A percentile compares a stretch with the other conserved stretches of the same genome.
Evolutionary conservation across 2,888 invertebrate genomes (phyloP).

Genomic region (Calameuta pallipes): DNA sequence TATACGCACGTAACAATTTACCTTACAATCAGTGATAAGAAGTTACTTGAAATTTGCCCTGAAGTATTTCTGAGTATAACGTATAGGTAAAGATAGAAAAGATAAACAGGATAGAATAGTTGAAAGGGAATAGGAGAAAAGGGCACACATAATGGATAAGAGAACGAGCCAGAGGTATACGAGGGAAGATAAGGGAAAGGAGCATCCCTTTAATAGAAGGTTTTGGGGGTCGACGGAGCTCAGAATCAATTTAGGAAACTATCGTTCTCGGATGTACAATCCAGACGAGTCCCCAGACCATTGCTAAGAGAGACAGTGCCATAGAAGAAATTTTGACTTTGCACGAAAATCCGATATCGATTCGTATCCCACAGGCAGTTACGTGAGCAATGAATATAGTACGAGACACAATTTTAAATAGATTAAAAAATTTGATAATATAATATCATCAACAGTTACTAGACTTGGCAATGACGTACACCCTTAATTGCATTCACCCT

Average conservation of each 20-base stretch:
- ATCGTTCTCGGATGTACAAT: background rate
- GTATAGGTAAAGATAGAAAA: slow-evolving; percentile 19
- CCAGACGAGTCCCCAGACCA: background rate
- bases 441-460: background rate
- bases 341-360: background rate
- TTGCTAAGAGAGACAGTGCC: background rate
- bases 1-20: too few relatives aligned
- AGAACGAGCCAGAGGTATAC: slow-evolving; percentile 44
- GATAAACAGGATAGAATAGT: slow-evolving; percentile 30
- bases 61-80: slow-evolving; percentile 5
- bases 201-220: slow-evolving; percentile 26
- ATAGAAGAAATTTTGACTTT: background rate
- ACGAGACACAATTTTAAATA: background rate
- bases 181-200: slow-evolving; percentile 50
- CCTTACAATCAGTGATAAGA: background rate
- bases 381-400: background rate
- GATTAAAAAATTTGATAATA: background rate
- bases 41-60: background rate
- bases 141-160: slow-evolving; percentile 39
- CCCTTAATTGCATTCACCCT: background rate
- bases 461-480: background rate
- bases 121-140: slow-evolving; percentile 20
- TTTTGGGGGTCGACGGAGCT: slow-evolving; percentile 26
- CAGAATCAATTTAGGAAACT: slow-evolving; percentile 61
- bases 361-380: background rate